Evolutionary conservation across 2,888 invertebrate genomes (phyloP), one percentile per base, ranked within the genome.

Genomic region (Lottia scabra): DNA sequence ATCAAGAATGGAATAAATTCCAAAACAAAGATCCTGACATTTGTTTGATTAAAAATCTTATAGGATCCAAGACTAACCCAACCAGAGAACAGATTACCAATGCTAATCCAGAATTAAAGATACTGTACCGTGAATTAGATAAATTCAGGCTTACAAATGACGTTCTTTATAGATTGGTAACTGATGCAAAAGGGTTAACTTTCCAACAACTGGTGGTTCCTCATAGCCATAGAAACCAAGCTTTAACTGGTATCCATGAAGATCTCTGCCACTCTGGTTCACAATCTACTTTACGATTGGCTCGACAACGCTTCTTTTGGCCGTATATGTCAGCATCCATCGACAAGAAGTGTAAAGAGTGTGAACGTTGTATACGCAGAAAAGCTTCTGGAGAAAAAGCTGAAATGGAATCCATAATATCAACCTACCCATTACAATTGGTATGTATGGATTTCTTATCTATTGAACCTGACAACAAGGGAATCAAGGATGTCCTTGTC

Each of bases 401-500:
- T 48, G 48, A 48, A 19, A 48, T 48, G 48, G 71, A 67, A 15
- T 67, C 68, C 16, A 16, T 80, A 0, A 19, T 75, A 26, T 76
- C 82, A 13, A 68, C 38, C 0, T 68, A 63, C 26, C 81, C 81
- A 0, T 44, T 80, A 10, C 77, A 80, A 46, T 69, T 78, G 15
- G 64, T 82, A 12, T 75, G 76, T 12, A 73, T 82, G 16, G 81
- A 81, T 65, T 82, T 80, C 48, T 75, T 77, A 2, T 23, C 73
- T 8, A 65, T 81, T 44, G 78, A 81, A 43, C 64, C 27, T 65
- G 71, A 72, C 15, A 63, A 43, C 15, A 67, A 72, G 23, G 63
- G 69, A 10, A 64, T 63, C 30, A 45, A 65, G 63, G 23, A 69
- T 48, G 26, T 74, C 0, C 43, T 73, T 23, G 67, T 68, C n/a